Evolutionary conservation across 2,797 vertebrate genomes (phyloP), one percentile per base, ranked within the genome.

Genomic region (Macrochelys suwanniensis): DNA sequence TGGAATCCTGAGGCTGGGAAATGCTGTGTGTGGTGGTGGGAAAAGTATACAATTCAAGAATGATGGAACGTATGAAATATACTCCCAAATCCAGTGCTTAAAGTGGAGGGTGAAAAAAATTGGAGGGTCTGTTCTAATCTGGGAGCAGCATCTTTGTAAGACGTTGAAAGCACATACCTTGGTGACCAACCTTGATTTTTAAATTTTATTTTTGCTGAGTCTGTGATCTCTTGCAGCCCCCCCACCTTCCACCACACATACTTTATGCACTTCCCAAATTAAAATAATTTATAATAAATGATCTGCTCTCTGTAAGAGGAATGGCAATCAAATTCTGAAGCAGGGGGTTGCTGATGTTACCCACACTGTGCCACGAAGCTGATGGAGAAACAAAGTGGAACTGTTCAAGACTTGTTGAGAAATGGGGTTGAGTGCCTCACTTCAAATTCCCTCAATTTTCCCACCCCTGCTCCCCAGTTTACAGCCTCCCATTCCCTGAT

Each of bases 1-100:
- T 4, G 84, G 25, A 0, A 0, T 53, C 78, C 33, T 88, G 17
- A 21, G 37, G 17, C 51, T 0, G 3, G 50, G 61, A 8, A 5
- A 81, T 28, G 33, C 53, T 61, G 37, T 45, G 74, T 68, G 5
- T 1, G 15, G 6, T n/a, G 23, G 59, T 45, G 1, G 56, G 26
- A 82, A 56, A 82, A 33, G 19, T 45, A 28, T 23, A 31, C 17
- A 42, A 45, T 81, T 53, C 25, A 28, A 28, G 54, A 57, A 82
- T 31, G 42, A 26, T 47, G 26, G 42, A 31, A 82, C 4, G 19
- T 56, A 28, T 42, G 26, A 59, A 59, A 21, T 33, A 47, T 47
- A 17, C 17, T 42, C 42, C 17, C 16, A 71, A 42, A 71, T 71
- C n/a, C 10, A 42, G 9, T 42, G 10, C 65, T 42, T 71, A 37